Evolutionary conservation across 2,888 invertebrate species (phyloP), one percentile per base, ranked within the genome.

Genomic region (Conomelus anceps): DNA sequence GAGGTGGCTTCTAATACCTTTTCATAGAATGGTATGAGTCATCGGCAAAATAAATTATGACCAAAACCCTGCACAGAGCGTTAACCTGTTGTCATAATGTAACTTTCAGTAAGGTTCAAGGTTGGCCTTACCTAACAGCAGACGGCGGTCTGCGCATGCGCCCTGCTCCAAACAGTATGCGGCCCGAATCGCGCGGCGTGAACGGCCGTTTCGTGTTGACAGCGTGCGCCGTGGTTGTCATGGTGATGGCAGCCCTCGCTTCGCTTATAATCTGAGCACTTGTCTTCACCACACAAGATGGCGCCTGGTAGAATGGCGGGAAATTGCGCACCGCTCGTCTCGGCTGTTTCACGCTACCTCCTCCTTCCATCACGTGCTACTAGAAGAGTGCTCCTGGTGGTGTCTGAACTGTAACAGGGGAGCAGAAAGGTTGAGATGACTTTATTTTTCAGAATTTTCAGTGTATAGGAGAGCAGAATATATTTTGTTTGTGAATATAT

Each of bases 171-270:
- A 97, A 98, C 11, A 98, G 94, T 22, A 96, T 95, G 34, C 98
- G 94, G 91, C 97, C 96, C 84, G 96, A 96, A 91, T 97, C 97
- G 84, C 96, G 95, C 11, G 98, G 98, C 17, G 98, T 98, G 93
- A 96, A 97, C 9, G 98, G 98, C n/a, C 98, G 94, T 89, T 96
- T 96, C 87, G 98, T 98, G 92, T 96, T 96, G 90, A 98, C 94
- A 86, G 96, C 93, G 94, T 91, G 91, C 94, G 85, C 93, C 93
- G 34, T 92, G 92, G n/a, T 93, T 93, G 88, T 88, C 93, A 91
- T 22, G 92, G 92, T 93, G 90, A 95, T 93, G 88, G 96, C 95
- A 11, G 95, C 95, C 91, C 96, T 94, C 0, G 97, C 97, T 93
- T 97, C 97, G 92, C 95, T 96, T 92, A 97, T 96, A 92, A 97